A percentile compares a stretch with the other conserved stretches of the same genome.
phyloP scores from a whole-genome alignment of 2,888 invertebrate genomes.

The Chrysina gloriosa region DNA sequence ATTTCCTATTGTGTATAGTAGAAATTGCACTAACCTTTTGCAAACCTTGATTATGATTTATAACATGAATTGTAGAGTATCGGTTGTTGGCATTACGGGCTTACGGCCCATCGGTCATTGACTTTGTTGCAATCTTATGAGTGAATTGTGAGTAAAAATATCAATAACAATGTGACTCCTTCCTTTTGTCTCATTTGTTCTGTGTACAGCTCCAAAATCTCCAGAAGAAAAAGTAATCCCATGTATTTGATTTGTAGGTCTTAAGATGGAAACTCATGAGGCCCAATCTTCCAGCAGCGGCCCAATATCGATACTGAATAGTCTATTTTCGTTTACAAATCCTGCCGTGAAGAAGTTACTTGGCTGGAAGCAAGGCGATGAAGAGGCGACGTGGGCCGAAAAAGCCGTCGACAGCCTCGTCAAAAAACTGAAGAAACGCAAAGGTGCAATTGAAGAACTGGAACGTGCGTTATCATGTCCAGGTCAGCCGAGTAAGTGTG shows the following conservation, averaged over 20 bases:
- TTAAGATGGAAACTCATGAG: conserved; percentile 83
- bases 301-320: conserved; percentile 92
- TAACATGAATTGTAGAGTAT: conserved; percentile 31
- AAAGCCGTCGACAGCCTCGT: conserved; percentile 98
- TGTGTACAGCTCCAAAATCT: conserved; percentile 29
- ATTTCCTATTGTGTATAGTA: conserved; percentile 33
- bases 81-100: conserved; percentile 24
- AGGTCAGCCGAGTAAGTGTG: conserved; percentile 95
- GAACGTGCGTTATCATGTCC: conserved; percentile 94
- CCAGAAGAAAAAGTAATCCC: too few species aligned
- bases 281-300: conserved; percentile 87
- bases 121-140: conserved; percentile 43
- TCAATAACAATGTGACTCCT: conserved; percentile 62
- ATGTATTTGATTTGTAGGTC: conserved; percentile 30
- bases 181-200: conserved; percentile 59
- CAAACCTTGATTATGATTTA: conserved; percentile 45
- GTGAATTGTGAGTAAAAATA: conserved; percentile 46
- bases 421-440: conserved; percentile 94
- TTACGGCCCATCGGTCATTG: conserved; percentile 43
- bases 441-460: conserved; percentile 93
- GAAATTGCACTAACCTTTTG: conserved; percentile 47
- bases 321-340: conserved; percentile 95
- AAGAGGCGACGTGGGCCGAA: conserved; percentile 99
- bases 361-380: conserved; percentile 98
- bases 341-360: conserved; percentile 95